These are phyloP conservation scores for Mesoligia furuncula DNA, from an alignment of 2,888 invertebrate species.

Conservation along the genomic window DNA sequence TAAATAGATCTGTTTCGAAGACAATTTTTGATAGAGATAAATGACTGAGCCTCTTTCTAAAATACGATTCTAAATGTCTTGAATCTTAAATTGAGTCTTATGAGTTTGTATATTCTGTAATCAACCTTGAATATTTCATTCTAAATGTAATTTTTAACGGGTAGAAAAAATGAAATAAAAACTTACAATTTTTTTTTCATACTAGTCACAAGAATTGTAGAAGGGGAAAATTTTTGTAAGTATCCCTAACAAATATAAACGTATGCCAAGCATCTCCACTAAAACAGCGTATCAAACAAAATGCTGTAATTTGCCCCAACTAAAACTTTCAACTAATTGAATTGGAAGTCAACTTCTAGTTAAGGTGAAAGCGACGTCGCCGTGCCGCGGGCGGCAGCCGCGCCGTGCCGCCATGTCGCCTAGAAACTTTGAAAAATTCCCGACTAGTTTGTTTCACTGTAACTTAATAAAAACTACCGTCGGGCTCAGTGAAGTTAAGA, in stretches of 20 bases:
- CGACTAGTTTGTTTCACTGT: constrained; percentile 85
- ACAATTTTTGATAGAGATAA: constrained; percentile 1
- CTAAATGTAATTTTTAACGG: not conserved
- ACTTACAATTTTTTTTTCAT: not conserved
- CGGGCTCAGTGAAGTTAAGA: constrained; percentile 75
- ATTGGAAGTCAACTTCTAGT: constrained; percentile 81
- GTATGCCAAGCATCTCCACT: not conserved
- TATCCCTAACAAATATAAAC: not conserved
- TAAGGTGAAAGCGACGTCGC: constrained; percentile 80
- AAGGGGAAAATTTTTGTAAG: not conserved
- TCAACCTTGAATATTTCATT: not conserved
- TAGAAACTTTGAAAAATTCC: constrained; percentile 86
- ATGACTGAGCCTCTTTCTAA: not conserved
- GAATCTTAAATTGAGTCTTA: not conserved
- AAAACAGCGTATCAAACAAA: constrained; percentile 58
- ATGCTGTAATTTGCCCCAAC: constrained; percentile 68
- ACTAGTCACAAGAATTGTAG: not conserved
- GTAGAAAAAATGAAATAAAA: not conserved
- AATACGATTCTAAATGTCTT: not conserved
- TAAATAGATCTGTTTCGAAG: not conserved
- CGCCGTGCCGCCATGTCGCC: constrained; percentile 67
- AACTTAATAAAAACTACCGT: constrained; percentile 85
- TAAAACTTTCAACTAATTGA: constrained; percentile 82
- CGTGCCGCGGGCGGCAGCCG: constrained; percentile 64
- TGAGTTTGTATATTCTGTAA: not conserved